Evolutionary conservation across 2,888 invertebrate species (phyloP).

Genomic region (Platynereis dumerilii): DNA sequence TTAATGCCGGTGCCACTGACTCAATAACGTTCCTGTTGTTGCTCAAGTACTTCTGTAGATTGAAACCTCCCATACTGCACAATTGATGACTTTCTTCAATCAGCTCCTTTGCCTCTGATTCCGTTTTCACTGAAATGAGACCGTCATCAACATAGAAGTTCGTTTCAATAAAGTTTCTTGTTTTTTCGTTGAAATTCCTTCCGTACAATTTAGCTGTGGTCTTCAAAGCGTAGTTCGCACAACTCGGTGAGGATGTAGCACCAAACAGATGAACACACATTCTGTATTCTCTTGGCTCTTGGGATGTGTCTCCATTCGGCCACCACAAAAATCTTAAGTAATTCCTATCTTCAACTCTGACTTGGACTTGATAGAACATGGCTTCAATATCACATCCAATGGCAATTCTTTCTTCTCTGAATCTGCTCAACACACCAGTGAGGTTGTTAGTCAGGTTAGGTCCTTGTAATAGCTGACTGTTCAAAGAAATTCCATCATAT

Average conservation of each 20-base stretch:
- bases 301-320: neutral
- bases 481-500: neutral
- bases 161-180: constrained; percentile 23
- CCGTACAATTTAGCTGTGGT: neutral
- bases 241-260: neutral
- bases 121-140: constrained; percentile 13
- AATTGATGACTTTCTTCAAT: constrained; percentile 10
- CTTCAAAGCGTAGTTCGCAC: constrained; percentile 15
- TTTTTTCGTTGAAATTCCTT: constrained; percentile 17
- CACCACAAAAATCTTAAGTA: constrained; percentile 1
- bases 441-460: constrained; percentile 3
- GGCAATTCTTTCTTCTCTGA: constrained; percentile 1
- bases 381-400: neutral
- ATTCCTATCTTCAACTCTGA: neutral
- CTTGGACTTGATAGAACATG: neutral
- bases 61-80: neutral
- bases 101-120: constrained; percentile 11
- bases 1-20: too few relatives aligned
- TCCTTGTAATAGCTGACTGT: neutral
- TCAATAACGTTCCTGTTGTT: too few relatives aligned
- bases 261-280: constrained; percentile 4
- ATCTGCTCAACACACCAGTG: neutral
- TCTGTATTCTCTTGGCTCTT: neutral
- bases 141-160: constrained; percentile 38
- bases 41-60: too few relatives aligned